phyloP scores from a whole-genome alignment of 2,888 invertebrate genomes.

The Pterostichus madidus region DNA sequence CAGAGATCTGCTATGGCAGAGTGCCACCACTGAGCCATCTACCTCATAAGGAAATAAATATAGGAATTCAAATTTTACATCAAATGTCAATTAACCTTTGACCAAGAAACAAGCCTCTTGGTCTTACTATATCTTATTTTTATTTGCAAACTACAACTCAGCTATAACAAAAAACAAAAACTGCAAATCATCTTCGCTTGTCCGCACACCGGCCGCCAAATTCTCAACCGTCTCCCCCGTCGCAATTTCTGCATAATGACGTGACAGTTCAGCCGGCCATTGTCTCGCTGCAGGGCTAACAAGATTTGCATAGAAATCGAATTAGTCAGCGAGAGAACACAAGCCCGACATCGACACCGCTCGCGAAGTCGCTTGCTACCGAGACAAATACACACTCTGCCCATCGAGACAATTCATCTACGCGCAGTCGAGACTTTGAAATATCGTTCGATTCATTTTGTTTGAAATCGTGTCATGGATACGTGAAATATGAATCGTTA shows the following conservation, averaged over 20 bases:
- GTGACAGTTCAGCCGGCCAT: constrained; percentile 63
- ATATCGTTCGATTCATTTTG: constrained; percentile 56
- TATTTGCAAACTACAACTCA: too few relatives aligned
- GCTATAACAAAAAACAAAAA: constrained; percentile 19
- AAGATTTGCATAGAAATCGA: constrained; percentile 66
- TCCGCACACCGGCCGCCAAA: constrained; percentile 42
- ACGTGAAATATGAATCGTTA: constrained; percentile 53
- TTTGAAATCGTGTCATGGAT: constrained; percentile 54
- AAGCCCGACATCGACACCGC: constrained; percentile 1
- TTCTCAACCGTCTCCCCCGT: neutral
- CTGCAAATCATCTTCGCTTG: constrained; percentile 54
- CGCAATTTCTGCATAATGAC: constrained; percentile 60
- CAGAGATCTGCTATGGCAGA: too few relatives aligned
- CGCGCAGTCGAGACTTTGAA: constrained; percentile 38
- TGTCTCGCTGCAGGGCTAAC: constrained; percentile 57
- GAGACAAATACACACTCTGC: constrained; percentile 45
- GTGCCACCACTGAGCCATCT: too few relatives aligned
- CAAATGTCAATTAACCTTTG: too few relatives aligned
- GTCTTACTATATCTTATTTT: too few relatives aligned
- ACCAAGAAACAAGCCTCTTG: too few relatives aligned
- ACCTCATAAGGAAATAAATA: too few relatives aligned
- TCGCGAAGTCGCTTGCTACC: constrained; percentile 9
- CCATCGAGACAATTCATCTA: constrained; percentile 37
- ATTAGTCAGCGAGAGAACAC: constrained; percentile 55
- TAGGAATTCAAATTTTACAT: too few relatives aligned